phyloP scores from a whole-genome alignment of 1,140 invertebrate species.

The Lordiphosa clarofinis region DNA sequence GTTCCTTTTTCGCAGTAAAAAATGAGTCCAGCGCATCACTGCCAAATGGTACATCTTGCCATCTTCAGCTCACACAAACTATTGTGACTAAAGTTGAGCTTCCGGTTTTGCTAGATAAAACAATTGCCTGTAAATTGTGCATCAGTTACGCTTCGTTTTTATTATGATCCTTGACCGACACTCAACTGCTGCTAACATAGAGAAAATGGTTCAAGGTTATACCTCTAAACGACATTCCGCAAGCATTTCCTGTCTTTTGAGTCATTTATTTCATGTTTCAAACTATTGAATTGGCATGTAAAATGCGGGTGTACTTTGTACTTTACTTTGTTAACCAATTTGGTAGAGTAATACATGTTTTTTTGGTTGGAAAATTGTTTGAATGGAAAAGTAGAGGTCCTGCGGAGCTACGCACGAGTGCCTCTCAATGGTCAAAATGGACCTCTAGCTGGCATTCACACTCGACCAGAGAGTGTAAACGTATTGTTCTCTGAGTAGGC shows the following conservation, averaged over 20 bases:
- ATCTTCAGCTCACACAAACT: constrained; percentile 10
- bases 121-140: constrained; percentile 47
- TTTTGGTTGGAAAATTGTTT: constrained; percentile 24
- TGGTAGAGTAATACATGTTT: constrained; percentile 18
- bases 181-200: constrained; percentile 41
- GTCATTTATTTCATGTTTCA: constrained; percentile 35
- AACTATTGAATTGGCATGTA: constrained; percentile 63
- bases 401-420: constrained; percentile 71
- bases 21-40: no score
- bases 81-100: constrained; percentile 35
- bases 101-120: constrained; percentile 36
- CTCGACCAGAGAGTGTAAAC: constrained; percentile 53
- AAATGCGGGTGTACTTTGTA: constrained; percentile 50
- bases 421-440: constrained; percentile 52
- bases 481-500: constrained; percentile 57
- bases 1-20: no score
- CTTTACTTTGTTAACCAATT: constrained; percentile 41
- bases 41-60: not conserved
- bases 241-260: constrained; percentile 45
- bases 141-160: constrained; percentile 32
- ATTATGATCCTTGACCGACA: constrained; percentile 31
- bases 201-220: constrained; percentile 24
- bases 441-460: constrained; percentile 60
- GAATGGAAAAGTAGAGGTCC: constrained; percentile 35
- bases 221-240: constrained; percentile 13